phyloP scores from a whole-genome alignment of 2,113 vertebrate species.

The Oncorhynchus keta region DNA sequence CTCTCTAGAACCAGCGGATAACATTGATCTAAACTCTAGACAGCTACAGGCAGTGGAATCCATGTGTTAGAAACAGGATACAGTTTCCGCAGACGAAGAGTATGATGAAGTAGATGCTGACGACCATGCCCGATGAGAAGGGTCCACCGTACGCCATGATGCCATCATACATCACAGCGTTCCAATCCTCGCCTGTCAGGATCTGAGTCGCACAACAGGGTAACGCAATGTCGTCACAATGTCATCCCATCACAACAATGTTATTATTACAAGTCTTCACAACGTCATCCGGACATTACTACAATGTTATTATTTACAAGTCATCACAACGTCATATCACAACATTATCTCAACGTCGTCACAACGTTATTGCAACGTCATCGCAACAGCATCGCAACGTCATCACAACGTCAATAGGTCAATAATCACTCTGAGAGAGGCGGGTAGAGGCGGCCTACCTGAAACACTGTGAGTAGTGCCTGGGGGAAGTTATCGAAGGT shows the following conservation, averaged over 20 bases:
- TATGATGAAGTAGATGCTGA: slow-evolving; percentile 99
- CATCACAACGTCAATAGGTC: too few relatives aligned
- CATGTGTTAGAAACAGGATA: slow-evolving; percentile 79
- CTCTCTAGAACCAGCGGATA: too few relatives aligned
- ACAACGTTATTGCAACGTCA: too few relatives aligned
- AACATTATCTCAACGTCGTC: too few relatives aligned
- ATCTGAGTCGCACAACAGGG: slow-evolving; percentile 76
- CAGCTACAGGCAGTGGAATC: too few relatives aligned
- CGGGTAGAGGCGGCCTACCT: slow-evolving; percentile 71
- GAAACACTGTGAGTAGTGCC: slow-evolving; percentile 96
- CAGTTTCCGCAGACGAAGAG: slow-evolving; percentile 99
- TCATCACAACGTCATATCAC: background rate
- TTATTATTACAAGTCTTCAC: background rate
- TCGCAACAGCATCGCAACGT: too few relatives aligned
- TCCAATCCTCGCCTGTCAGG: slow-evolving; percentile 99
- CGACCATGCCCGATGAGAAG: slow-evolving; percentile 94
- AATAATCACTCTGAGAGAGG: background rate
- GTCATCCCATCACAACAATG: background rate
- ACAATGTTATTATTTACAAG: background rate
- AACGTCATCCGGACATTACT: background rate
- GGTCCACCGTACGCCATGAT: slow-evolving; percentile 98
- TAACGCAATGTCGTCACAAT: background rate
- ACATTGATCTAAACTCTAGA: too few relatives aligned
- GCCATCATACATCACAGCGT: slow-evolving; percentile 97
- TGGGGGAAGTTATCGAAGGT: slow-evolving; percentile 99